These are phyloP conservation scores for Galaxea fascicularis DNA, from an alignment of 92 coral and sea anemone genomes.

Conservation along the genomic window DNA sequence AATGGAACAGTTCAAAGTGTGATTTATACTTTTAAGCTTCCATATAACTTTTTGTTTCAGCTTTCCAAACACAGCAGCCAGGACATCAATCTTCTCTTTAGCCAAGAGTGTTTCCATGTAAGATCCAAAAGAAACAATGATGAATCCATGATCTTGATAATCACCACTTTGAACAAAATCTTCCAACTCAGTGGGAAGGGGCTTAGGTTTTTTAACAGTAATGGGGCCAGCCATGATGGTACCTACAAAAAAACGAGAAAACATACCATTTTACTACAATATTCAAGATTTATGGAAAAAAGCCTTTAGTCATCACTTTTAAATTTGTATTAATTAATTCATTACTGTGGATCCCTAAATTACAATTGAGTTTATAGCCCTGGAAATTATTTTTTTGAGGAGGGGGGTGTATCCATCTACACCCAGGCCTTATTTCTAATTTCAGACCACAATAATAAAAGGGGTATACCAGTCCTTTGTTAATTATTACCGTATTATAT, in stretches of 20 bases:
- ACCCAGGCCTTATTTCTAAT: too few relatives aligned
- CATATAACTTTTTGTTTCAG: constrained; percentile 74
- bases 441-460: too few relatives aligned
- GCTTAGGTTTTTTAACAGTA: constrained; percentile 9
- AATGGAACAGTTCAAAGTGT: not conserved
- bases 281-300: too few relatives aligned
- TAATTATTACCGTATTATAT: too few relatives aligned
- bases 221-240: constrained; percentile 59
- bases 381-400: too few relatives aligned
- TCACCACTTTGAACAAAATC: constrained; percentile 40
- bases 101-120: constrained; percentile 41
- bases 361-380: too few relatives aligned
- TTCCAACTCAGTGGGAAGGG: constrained; percentile 54
- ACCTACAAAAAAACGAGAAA: not conserved
- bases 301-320: too few relatives aligned
- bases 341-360: too few relatives aligned
- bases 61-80: constrained; percentile 77
- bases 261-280: too few relatives aligned
- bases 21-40: constrained; percentile 65
- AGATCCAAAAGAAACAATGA: constrained; percentile 81
- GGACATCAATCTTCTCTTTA: constrained; percentile 49
- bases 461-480: too few relatives aligned
- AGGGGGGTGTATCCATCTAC: too few relatives aligned
- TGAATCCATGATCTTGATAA: constrained; percentile 48
- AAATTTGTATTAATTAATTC: too few relatives aligned